A percentile compares a stretch with the other conserved stretches of the same genome.
Evolutionary conservation across 2,888 invertebrate species (phyloP).

Genomic region (Barypeithes pellucidus): DNA sequence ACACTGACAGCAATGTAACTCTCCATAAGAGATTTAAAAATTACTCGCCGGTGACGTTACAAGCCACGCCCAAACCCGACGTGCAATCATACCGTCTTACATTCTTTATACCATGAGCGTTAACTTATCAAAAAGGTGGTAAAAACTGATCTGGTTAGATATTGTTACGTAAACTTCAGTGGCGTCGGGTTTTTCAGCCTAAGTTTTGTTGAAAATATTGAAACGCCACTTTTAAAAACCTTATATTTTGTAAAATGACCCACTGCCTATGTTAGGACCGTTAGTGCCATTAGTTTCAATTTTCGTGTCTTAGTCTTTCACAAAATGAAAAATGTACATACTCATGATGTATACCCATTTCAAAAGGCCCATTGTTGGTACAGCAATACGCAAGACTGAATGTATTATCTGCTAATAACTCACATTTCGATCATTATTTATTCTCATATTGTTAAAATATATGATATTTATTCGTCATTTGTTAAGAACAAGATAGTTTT

Average conservation of each 20-base stretch:
- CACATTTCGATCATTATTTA: slow-evolving; percentile 27
- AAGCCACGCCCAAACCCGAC: too few species aligned
- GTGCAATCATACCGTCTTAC: too few species aligned
- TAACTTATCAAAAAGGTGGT: too few species aligned
- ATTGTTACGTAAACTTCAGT: too few species aligned
- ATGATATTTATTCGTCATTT: slow-evolving; percentile 16
- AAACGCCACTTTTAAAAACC: too few species aligned
- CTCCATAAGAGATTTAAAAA: too few species aligned
- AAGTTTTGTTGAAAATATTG: too few species aligned
- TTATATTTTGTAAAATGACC: slow-evolving; percentile 18
- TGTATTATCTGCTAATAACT: slow-evolving; percentile 40
- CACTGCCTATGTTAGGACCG: slow-evolving; percentile 11
- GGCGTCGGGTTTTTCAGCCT: too few species aligned
- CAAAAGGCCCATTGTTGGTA: slow-evolving; percentile 50
- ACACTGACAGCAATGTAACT: too few species aligned
- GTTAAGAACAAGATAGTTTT: slow-evolving; percentile 2
- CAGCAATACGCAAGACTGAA: slow-evolving; percentile 62
- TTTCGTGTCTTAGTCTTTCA: slow-evolving; percentile 38
- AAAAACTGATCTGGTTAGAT: too few species aligned
- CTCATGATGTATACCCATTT: slow-evolving; percentile 59
- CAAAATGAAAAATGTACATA: slow-evolving; percentile 34
- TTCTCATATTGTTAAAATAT: slow-evolving; percentile 17
- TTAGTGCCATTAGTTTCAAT: slow-evolving; percentile 10
- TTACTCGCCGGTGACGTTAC: too few species aligned
- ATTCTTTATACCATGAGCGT: too few species aligned